Percentiles rank a stretch among this genome's conserved stretches.
These are phyloP conservation scores for Callocephalon fimbriatum DNA, from an alignment of 2,113 vertebrate genomes.

Conservation along the genomic window DNA sequence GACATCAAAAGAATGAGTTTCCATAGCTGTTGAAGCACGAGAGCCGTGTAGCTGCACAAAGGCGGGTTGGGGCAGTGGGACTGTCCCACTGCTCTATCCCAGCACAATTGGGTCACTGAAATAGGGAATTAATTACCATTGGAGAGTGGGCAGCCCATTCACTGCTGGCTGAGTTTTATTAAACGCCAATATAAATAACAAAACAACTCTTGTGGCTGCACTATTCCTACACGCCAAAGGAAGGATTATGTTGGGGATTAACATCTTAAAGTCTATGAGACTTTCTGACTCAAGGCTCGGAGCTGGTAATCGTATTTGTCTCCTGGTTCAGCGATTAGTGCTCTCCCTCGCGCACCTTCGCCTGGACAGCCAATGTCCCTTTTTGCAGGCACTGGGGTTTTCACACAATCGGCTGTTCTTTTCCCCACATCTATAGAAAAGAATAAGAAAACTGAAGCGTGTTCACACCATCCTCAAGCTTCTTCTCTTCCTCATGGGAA, in stretches of 20 bases:
- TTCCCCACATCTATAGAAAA: slow-evolving; percentile 71
- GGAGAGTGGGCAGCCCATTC: slow-evolving; percentile 87
- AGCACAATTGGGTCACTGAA: slow-evolving; percentile 89
- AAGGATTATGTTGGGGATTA: slow-evolving; percentile 87
- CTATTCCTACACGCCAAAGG: slow-evolving; percentile 88
- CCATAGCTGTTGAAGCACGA: slow-evolving; percentile 86
- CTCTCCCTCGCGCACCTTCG: slow-evolving; percentile 79
- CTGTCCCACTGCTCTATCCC: slow-evolving; percentile 83
- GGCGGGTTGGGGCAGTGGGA: slow-evolving; percentile 78
- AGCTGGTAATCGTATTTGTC: slow-evolving; percentile 89
- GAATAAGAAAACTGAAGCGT: slow-evolving; percentile 58
- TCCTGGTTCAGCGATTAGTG: slow-evolving; percentile 85
- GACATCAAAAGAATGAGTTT: slow-evolving; percentile 87
- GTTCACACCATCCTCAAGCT: slow-evolving; percentile 56
- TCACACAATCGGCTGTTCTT: slow-evolving; percentile 75
- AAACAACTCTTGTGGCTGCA: slow-evolving; percentile 88
- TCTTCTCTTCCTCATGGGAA: slow-evolving; percentile 72
- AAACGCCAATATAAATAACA: slow-evolving; percentile 91
- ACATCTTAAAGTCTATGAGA: slow-evolving; percentile 89
- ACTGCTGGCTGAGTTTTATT: slow-evolving; percentile 85
- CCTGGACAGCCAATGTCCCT: slow-evolving; percentile 79
- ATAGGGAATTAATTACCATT: slow-evolving; percentile 90
- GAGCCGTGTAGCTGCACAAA: slow-evolving; percentile 84
- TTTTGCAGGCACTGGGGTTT: slow-evolving; percentile 79
- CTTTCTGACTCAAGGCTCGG: slow-evolving; percentile 89